phyloP scores from a whole-genome alignment of 1,140 invertebrate genomes.

The Sesamia nonagrioides region DNA sequence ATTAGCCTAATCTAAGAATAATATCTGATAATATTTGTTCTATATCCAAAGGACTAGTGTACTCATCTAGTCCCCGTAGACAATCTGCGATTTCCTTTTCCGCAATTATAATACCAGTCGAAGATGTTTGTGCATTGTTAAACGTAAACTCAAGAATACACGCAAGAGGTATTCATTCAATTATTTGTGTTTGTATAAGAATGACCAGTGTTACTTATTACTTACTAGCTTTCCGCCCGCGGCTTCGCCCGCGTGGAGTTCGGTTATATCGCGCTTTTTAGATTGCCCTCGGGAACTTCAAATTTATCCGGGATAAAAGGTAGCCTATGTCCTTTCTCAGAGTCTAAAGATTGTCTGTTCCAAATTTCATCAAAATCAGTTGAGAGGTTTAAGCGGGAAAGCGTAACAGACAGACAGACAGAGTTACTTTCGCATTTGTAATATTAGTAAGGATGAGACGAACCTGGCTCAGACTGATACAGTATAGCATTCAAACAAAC shows the following conservation, averaged over 20 bases:
- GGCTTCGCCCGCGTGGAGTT: too few relatives aligned
- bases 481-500: slow-evolving; percentile 29
- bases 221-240: too few relatives aligned
- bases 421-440: too few relatives aligned
- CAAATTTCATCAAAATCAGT: too few relatives aligned
- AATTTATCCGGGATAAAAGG: too few relatives aligned
- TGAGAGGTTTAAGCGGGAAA: not conserved
- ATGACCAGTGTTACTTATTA: not conserved
- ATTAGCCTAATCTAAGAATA: not conserved
- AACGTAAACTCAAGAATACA: slow-evolving; percentile 1
- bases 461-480: not conserved
- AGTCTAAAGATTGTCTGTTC: too few relatives aligned
- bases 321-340: too few relatives aligned
- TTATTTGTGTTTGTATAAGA: not conserved
- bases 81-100: slow-evolving; percentile 72
- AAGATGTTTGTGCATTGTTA: slow-evolving; percentile 16
- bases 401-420: too few relatives aligned
- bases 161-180: not conserved
- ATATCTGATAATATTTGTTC: not conserved
- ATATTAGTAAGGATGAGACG: too few relatives aligned
- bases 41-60: slow-evolving; percentile 9
- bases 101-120: slow-evolving; percentile 60
- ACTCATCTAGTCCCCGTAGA: not conserved
- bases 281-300: too few relatives aligned
- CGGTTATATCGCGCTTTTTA: too few relatives aligned